These are phyloP conservation scores for Hemibagrus wyckioides DNA, from an alignment of 2,113 vertebrate species.

Conservation along the genomic window DNA sequence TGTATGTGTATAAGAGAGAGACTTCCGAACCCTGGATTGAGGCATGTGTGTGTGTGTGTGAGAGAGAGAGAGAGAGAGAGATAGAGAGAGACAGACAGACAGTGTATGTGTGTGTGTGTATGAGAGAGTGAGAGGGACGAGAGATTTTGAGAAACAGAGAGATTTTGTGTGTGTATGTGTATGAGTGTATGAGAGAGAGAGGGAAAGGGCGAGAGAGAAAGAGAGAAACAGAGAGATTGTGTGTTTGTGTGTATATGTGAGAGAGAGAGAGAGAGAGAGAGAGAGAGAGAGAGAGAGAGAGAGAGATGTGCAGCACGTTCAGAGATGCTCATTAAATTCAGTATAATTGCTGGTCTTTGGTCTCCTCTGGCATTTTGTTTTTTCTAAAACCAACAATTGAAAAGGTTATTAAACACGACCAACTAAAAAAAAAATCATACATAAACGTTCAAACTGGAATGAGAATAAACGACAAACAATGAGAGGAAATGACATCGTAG, in stretches of 20 bases:
- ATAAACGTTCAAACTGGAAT: conserved; percentile 23
- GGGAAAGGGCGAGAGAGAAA: neutral
- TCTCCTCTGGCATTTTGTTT: conserved; percentile 56
- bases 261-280: conserved; percentile 2
- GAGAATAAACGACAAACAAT: conserved; percentile 31
- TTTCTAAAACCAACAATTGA: neutral
- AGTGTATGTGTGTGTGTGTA: neutral
- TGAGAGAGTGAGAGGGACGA: neutral
- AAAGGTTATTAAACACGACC: conserved; percentile 23
- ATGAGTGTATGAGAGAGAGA: no score
- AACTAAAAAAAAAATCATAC: neutral
- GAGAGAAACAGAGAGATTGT: neutral
- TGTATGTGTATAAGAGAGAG: neutral
- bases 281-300: neutral
- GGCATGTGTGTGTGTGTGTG: no score
- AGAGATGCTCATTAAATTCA: conserved; percentile 44
- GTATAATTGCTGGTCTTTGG: conserved; percentile 61
- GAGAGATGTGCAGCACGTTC: conserved; percentile 35
- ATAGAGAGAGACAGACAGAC: neutral
- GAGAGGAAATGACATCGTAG: conserved; percentile 32
- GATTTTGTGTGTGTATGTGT: no score
- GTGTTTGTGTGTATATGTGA: no score
- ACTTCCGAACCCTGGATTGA: no score
- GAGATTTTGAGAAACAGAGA: neutral
- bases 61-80: neutral